Evolutionary conservation across 2,113 vertebrate genomes (phyloP).

Genomic region (Herpailurus yagouaroundi): DNA sequence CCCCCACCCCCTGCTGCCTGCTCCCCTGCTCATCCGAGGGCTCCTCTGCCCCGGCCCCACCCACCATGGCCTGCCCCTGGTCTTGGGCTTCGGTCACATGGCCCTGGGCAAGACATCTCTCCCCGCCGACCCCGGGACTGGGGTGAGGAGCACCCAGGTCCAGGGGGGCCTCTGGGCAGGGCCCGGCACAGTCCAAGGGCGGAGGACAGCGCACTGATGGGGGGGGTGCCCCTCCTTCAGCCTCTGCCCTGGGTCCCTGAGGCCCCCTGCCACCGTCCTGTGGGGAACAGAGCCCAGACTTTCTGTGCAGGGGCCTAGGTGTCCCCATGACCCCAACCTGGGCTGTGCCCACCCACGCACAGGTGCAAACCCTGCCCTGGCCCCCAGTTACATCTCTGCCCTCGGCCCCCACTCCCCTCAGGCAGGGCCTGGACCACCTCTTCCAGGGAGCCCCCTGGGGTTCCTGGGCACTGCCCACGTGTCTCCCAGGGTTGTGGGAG

Average conservation of each 20-base stretch:
- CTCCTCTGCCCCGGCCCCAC: fast-evolving
- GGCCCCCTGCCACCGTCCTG: neutral
- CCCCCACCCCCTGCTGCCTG: fast-evolving
- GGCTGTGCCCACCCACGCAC: too few species aligned
- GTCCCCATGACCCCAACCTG: fast-evolving
- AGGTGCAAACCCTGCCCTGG: neutral
- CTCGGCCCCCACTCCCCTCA: neutral
- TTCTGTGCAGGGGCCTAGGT: fast-evolving
- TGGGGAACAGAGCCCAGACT: neutral
- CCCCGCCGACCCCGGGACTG: neutral
- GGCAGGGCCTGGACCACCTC: fast-evolving
- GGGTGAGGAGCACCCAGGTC: neutral
- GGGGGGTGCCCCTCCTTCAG: neutral
- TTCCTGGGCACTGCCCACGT: neutral
- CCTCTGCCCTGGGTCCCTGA: too few species aligned
- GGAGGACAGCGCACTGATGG: fast-evolving
- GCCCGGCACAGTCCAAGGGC: neutral
- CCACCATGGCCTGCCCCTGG: fast-evolving
- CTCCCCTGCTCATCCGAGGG: neutral
- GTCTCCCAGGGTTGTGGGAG: neutral
- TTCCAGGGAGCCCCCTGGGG: neutral
- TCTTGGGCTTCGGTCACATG: too few species aligned
- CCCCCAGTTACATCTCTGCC: neutral
- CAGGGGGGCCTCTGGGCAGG: neutral
- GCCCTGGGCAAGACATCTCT: neutral